Evolutionary conservation across 1,140 invertebrate species (phyloP), one percentile per base, ranked within the genome.

Genomic region (Glomeris maerens): DNA sequence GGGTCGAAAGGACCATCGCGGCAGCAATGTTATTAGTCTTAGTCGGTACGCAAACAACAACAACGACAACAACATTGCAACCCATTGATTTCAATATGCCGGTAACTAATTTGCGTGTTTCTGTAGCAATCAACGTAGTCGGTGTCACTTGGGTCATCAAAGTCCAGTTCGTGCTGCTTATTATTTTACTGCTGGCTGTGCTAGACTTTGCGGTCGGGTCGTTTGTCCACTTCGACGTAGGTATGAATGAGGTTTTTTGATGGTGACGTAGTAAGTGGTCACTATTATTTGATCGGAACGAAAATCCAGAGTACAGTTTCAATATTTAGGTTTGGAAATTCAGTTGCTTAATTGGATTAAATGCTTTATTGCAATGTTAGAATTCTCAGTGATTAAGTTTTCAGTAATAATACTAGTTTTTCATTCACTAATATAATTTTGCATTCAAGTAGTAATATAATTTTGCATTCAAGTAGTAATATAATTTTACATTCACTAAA

Each of bases 91-190:
- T 44, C 5, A 44, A 52, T 52, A 42, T 42, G 13, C 26, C 21
- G 14, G 41, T 52, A 27, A 17, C 14, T 26, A 42, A 14, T n/a
- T 17, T 10, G 29, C 27, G 21, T 45, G 22, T 53, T 29, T 52
- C 47, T 66, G 55, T 45, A 67, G 78, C 80, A 41, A 89, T 93
- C 53, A 93, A 94, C 69, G 71, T 91, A 21, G 86, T 87, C 39
- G 89, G 89, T 51, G 87, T 89, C 10, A 95, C 90, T 62, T 91
- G 87, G 85, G 86, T 93, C 2, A 81, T 93, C 40, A 89, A 92
- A 61, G 66, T 93, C 29, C 88, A 93, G 62, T 89, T 93, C 73
- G 70, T 83, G 42, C 71, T 93, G 3, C 71, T 93, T 10, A 65
- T 90, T 49, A 77, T 90, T 45, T 69, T 94, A 40, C 68, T 90